Conservation (phyloP, 2,113 vertebrate genomes). For the Peucedramus taeniatus region DNA sequence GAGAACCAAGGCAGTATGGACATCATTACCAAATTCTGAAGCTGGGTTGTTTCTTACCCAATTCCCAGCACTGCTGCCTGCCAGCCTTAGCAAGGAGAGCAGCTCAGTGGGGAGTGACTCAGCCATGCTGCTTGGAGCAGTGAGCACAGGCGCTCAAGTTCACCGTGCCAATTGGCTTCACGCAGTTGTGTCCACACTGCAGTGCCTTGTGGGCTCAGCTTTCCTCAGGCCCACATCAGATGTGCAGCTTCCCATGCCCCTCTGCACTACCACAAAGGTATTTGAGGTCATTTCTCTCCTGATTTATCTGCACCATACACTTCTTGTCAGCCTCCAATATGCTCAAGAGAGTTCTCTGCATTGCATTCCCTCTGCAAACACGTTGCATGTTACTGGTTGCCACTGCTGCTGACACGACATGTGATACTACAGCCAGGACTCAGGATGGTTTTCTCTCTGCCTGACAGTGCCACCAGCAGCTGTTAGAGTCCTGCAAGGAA, state of each 20-base stretch:
- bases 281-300: background rate
- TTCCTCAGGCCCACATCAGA: background rate
- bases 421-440: background rate
- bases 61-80: background rate
- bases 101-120: background rate
- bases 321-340: background rate
- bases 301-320: background rate
- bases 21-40: background rate
- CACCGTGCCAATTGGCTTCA: background rate
- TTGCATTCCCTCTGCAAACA: background rate
- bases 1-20: background rate
- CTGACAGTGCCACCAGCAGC: background rate
- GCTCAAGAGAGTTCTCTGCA: background rate
- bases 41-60: background rate
- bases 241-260: background rate
- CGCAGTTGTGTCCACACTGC: background rate
- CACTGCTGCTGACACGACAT: background rate
- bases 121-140: background rate
- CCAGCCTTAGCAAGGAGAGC: background rate
- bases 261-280: background rate
- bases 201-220: background rate
- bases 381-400: accelerated
- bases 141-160: background rate
- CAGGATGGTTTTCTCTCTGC: background rate
- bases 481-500: background rate